phyloP scores from a whole-genome alignment of 2,797 vertebrate species.

The Lepus townsendii region DNA sequence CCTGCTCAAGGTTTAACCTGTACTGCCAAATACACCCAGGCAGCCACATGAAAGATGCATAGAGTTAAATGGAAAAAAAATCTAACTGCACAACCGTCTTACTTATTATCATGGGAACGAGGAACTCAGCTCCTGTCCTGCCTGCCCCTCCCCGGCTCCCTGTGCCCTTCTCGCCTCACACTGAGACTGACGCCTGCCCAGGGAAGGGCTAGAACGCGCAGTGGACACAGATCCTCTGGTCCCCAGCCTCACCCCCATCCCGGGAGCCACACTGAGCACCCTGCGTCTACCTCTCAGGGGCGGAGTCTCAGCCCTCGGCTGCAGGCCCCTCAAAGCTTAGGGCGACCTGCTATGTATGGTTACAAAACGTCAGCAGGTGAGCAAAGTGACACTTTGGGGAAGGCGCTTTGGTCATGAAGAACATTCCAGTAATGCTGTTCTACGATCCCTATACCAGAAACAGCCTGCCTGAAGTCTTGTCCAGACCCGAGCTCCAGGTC shows the following conservation, averaged over 20 bases:
- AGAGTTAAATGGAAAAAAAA: background rate
- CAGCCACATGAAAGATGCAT: background rate
- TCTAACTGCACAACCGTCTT: background rate
- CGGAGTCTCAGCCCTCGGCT: background rate
- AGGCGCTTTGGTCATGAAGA: background rate
- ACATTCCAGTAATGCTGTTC: too few species aligned
- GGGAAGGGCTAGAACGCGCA: background rate
- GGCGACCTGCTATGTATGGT: accelerated
- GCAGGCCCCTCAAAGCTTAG: background rate
- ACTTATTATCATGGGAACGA: background rate
- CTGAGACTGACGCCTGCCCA: background rate
- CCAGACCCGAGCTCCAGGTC: background rate
- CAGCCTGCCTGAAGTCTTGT: background rate
- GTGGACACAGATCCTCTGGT: background rate
- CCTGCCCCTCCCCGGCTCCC: accelerated
- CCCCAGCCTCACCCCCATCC: background rate
- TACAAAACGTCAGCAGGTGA: background rate
- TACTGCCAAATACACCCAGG: background rate
- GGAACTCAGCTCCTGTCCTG: background rate
- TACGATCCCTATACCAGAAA: background rate
- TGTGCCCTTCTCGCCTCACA: background rate
- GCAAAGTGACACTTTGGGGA: background rate
- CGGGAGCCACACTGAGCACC: background rate
- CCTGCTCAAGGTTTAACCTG: background rate
- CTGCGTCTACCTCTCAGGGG: background rate